These are phyloP conservation scores for Paramuricea clavata DNA, from an alignment of 92 coral and sea anemone species.

Conservation along the genomic window DNA sequence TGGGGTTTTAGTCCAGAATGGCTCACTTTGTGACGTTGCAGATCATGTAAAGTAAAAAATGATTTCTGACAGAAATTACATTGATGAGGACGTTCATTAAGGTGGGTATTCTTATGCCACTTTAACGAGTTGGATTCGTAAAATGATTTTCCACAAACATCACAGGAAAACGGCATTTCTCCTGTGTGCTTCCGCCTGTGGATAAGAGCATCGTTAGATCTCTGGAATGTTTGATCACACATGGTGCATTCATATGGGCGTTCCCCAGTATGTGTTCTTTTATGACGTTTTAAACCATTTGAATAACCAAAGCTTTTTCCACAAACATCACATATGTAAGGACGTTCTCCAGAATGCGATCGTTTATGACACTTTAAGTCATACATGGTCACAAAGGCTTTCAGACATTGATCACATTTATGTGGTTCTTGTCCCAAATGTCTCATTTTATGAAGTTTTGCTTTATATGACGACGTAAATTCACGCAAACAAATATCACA, in stretches of 20 bases:
- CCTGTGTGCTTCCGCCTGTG: neutral
- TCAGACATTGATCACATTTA: neutral
- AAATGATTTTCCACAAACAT: neutral
- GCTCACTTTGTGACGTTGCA: neutral
- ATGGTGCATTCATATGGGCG: neutral
- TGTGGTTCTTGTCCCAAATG: neutral
- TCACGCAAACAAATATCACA: conserved; percentile 1
- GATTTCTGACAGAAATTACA: neutral
- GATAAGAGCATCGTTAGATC: neutral
- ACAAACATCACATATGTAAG: neutral
- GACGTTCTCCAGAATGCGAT: neutral
- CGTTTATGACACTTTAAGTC: neutral
- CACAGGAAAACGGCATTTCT: conserved; percentile 3
- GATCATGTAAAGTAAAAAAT: neutral
- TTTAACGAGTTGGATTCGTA: neutral
- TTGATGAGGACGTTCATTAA: neutral
- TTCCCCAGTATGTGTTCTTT: too few relatives aligned
- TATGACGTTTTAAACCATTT: neutral
- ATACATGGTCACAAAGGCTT: neutral
- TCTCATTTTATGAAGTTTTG: conserved; percentile 3
- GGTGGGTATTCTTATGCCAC: neutral
- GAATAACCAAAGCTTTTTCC: neutral
- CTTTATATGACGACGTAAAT: neutral
- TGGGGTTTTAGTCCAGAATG: neutral
- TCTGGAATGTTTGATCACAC: neutral